Base-by-base conservation (phyloP, 2,888 invertebrate genomes). In the Oconnorella tubifera region DNA sequence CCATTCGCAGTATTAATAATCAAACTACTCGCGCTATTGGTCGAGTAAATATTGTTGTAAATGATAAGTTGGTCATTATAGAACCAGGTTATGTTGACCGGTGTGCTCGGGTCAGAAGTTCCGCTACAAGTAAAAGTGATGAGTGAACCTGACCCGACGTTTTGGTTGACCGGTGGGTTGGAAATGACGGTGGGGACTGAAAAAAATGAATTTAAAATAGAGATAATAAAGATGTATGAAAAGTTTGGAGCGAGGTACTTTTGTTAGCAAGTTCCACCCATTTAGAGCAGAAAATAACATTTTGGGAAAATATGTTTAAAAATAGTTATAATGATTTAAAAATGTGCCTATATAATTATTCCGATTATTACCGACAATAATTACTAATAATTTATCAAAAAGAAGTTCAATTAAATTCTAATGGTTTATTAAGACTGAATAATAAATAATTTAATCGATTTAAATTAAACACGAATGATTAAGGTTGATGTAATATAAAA, bases 41-140 rank as follows among this genome's bases (percentile, higher is more conserved):
- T 40, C n/a, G n/a, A n/a, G n/a, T n/a, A n/a, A n/a, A n/a, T n/a
- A n/a, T 4, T 51, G 6, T 6, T 51, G 25, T 51, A 51, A 27
- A 28, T 23, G 28, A 56, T 29, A 23, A 6, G 10, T 4, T 28
- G 28, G 10, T 29, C 29, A 23, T 56, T 56, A 19, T 28, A 56
- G 28, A 56, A 23, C 59, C 59, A 59, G 4, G 33, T 14, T 33
- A 31, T 31, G 25, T 23, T 59, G 40, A 59, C 40, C 6, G 59
- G 59, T 14, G 59, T 59, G 40, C 33, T 33, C 19, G 59, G 59
- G 40, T 59, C 59, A 32, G 31, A 31, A 6, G 32, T 56, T 6
- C 28, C 56, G 19, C 19, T 6, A 29, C 56, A 56, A 10, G 6
- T 4, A 23, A 56, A 56, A 10, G 23, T 56, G 6, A 56, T 14